Evolutionary conservation across 35 echinoderm and acorn worm species (phyloP), one percentile per base, ranked within the genome.

Genomic region (Hemicentrotus pulcherrimus): DNA sequence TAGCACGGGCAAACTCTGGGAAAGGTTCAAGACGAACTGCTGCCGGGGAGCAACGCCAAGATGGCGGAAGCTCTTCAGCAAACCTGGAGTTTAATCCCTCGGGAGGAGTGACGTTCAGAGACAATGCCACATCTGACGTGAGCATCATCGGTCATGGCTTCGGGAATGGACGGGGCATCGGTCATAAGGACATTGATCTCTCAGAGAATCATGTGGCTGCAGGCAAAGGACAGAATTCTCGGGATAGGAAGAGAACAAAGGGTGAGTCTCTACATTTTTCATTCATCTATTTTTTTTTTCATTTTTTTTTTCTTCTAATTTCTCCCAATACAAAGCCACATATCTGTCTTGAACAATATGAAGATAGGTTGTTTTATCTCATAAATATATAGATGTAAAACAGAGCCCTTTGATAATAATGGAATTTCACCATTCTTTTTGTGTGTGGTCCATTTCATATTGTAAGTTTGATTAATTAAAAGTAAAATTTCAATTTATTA

Each of bases 71-170:
- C 47, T 96, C 88, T 90, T 48, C 91, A 31, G 46, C 91, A 47
- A 78, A 78, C 90, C 91, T 96, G 30, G 96, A 98, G 32, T 99
- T 96, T 91, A 99, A 95, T 88, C 97, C 97, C 9, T 94, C 96
- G 4, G 94, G 97, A 14, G 98, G 98, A 2, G 98, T 98, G 9
- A 99, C 97, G 60, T 99, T 99, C 94, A 89, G 96, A 52, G 95
- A 96, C 86, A 97, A 98, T 35, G 35, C 91, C 7, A 99, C 96
- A n/a, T 96, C 98, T 9, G 96, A 99, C 92, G 98, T 99, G 19
- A 99, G 97, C 85, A 96, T 99, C 88, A 94, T 99, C 28, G 98
- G 98, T 14, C 96, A 97, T 58, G 98, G 97, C 9, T 99, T 98
- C 85, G 86, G 90, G 8, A 96, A 91, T 28, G 59, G 94, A 9